Base-by-base conservation (phyloP, 2,797 vertebrate species). In the Enteromius afrohamiltoni region DNA sequence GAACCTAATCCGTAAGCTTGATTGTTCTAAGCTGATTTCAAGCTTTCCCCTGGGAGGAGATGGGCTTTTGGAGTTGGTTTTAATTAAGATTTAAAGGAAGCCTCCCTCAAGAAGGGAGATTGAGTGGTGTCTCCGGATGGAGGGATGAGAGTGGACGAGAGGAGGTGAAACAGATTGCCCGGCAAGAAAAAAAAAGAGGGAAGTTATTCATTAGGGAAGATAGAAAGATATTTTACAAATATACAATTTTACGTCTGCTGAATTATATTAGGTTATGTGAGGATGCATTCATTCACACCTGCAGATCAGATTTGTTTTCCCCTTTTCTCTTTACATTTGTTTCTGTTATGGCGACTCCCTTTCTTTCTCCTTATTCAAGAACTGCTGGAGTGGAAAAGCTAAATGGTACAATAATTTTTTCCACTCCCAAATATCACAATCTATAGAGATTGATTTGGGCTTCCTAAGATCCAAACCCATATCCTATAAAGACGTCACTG, bases 11-110 rank as follows among this genome's bases (percentile, higher is more conserved):
- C 89, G 80, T 94, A 89, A 90, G 91, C 92, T 93, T 94, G 94
- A 94, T 95, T 95, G 93, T 94, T 94, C 93, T 95, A 95, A 95
- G 93, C 92, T 93, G 93, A 94, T 95, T 94, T 94, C 92, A 93
- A 82, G 91, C 85, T 90, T 89, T 87, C 90, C 93, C 90, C 82
- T 89, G 89, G 92, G 93, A 92, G 85, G 91, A 87, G 77, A 89
- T 88, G 77, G 89, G 79, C 78, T 88, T 84, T 87, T 75, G 86
- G 91, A 93, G 91, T 93, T 93, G 88, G 87, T 93, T 95, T 95
- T 95, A 95, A 95, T 95, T 95, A 95, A 94, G 93, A 94, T 94
- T 95, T 95, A 92, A 94, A 93, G 92, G 90, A 94, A 87, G 89
- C 89, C 89, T 95, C 89, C 90, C 91, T 90, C 89, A 91, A 93